phyloP scores from a whole-genome alignment of 2,113 vertebrate species.

The Recurvirostra avosetta region DNA sequence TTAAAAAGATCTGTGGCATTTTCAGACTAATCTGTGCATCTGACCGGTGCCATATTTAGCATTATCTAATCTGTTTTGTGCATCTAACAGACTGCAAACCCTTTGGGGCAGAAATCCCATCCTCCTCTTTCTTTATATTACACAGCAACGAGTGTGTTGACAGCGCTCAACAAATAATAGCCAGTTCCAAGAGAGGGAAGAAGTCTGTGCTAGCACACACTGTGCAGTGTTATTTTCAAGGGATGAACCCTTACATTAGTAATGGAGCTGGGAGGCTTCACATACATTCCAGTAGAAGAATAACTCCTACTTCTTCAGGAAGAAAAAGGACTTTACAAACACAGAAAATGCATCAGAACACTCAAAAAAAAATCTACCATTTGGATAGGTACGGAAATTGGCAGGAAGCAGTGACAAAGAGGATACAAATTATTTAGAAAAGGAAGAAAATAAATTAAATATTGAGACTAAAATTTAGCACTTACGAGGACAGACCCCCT shows the following conservation, averaged over 20 bases:
- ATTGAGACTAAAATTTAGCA: background rate
- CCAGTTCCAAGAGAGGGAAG: background rate
- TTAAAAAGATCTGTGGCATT: slow-evolving; percentile 52
- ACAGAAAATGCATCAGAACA: background rate
- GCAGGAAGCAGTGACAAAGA: background rate
- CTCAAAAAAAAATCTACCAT: background rate
- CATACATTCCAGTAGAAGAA: background rate
- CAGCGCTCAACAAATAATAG: background rate
- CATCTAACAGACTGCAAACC: slow-evolving; percentile 39
- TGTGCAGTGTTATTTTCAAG: background rate
- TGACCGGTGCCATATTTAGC: slow-evolving; percentile 15
- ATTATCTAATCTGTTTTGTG: slow-evolving; percentile 39
- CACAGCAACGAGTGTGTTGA: background rate
- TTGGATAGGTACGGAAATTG: background rate
- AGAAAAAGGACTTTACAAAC: background rate
- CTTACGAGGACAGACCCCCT: background rate
- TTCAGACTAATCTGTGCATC: slow-evolving; percentile 41
- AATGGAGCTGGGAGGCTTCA: background rate
- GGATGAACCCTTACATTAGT: background rate
- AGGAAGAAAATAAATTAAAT: background rate
- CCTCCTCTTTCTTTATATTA: slow-evolving; percentile 18
- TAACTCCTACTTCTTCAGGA: background rate
- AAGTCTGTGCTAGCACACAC: background rate
- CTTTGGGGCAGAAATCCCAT: slow-evolving; percentile 48
- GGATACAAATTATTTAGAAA: background rate